Evolutionary conservation across 2,113 vertebrate genomes (phyloP).

Genomic region (Pomatorhinus ruficollis): DNA sequence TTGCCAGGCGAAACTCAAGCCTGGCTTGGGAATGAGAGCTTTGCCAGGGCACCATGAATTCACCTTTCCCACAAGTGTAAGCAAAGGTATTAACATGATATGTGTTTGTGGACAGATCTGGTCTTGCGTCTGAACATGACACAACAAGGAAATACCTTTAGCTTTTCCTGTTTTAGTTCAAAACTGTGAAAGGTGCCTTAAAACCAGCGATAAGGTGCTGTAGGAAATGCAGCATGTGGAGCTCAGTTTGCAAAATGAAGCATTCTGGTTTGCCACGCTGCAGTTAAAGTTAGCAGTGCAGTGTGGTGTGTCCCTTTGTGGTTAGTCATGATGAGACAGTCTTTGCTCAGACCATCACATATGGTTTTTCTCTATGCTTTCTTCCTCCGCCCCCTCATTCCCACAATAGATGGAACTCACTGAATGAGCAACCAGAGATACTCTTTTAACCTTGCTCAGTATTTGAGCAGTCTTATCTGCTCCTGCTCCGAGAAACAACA

Average conservation of each 20-base stretch:
- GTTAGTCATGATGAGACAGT: neutral
- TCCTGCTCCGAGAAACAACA: neutral
- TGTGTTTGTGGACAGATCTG: neutral
- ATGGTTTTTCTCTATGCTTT: neutral
- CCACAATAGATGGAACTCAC: neutral
- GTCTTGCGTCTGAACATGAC: neutral
- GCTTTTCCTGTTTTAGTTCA: neutral
- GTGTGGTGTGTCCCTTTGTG: neutral
- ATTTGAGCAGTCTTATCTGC: neutral
- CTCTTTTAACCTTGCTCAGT: neutral
- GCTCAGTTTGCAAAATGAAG: neutral
- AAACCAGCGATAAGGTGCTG: neutral
- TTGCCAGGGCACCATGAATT: neutral
- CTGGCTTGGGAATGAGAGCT: neutral
- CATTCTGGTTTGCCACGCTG: neutral
- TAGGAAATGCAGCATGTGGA: neutral
- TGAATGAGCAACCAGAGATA: neutral
- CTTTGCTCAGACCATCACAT: neutral
- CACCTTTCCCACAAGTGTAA: neutral
- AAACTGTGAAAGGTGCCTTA: neutral
- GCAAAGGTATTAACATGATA: neutral
- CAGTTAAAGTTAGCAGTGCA: neutral
- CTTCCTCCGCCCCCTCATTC: neutral
- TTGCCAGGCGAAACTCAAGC: neutral
- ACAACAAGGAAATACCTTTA: neutral